phyloP scores from a whole-genome alignment of 2,113 vertebrate genomes.

The Gallinago jamesoni region DNA sequence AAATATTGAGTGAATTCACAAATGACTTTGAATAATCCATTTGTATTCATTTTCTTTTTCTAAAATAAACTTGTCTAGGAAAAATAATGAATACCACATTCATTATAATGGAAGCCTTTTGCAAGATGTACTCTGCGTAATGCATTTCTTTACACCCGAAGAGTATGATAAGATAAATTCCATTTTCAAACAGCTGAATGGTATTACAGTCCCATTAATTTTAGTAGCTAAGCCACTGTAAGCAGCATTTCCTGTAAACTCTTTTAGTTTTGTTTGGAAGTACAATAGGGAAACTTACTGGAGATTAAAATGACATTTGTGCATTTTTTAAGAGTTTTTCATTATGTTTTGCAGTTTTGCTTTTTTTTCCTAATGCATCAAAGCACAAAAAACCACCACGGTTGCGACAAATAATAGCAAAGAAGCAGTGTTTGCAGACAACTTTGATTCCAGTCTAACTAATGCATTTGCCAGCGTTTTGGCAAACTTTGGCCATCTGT shows the following conservation, averaged over 20 bases:
- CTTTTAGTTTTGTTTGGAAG: neutral
- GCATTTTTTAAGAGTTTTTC: constrained; percentile 31
- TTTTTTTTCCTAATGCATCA: neutral
- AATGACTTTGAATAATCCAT: constrained; percentile 2
- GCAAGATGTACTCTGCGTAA: neutral
- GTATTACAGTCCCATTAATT: neutral
- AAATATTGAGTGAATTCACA: constrained; percentile 31
- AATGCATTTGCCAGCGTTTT: constrained; percentile 20
- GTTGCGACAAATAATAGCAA: neutral
- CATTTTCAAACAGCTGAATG: neutral
- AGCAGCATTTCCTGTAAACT: neutral
- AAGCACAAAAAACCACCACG: neutral
- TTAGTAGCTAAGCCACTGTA: neutral
- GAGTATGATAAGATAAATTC: constrained; percentile 15
- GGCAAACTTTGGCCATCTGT: constrained; percentile 15
- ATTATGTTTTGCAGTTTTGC: neutral
- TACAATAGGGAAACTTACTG: neutral
- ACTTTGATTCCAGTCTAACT: constrained; percentile 21
- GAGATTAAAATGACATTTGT: neutral
- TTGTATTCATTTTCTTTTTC: constrained; percentile 10
- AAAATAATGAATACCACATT: constrained; percentile 37
- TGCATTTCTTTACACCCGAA: constrained; percentile 12
- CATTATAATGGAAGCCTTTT: neutral
- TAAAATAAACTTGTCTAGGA: constrained; percentile 38
- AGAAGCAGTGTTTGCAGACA: neutral